Evolutionary conservation across 2,797 vertebrate genomes (phyloP), one percentile per base, ranked within the genome.

Genomic region (Sylvilagus floridanus): DNA sequence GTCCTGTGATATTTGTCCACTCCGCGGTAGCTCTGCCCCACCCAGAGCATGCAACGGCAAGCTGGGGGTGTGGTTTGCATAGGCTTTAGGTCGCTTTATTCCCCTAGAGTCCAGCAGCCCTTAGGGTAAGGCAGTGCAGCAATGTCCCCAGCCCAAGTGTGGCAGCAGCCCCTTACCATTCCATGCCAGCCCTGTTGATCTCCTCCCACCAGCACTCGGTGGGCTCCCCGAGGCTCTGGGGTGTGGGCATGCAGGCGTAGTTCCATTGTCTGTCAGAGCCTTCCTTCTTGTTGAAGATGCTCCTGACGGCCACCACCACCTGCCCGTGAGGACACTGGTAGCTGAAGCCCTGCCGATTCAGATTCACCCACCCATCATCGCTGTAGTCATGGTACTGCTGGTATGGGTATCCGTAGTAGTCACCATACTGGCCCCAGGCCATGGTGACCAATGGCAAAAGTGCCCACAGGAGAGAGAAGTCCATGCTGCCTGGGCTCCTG

Each of bases 121-220:
- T 19, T 16, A 24, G 30, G 0, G 19, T 7, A 21, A 52, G 52
- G 7, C 42, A 9, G 42, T 17, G n/a, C 30, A 19, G 76, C 16
- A 8, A 57, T 13, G 19, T 26, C 12, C 32, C 85, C 82, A 50
- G 42, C 32, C 81, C 28, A 0, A 17, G 10, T 1, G n/a, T 1
- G 17, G 37, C 65, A 22, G 47, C 13, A 9, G 78, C 95, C 10
- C 98, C 99, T 98, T 99, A 99, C 99, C 99, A 99, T 98, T 99
- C 98, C 24, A 99, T 96, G 93, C 99, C 99, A 0, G 99, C 99
- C 77, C 99, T 99, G 98, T 98, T 99, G 98, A 99, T 99, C 97
- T 99, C 99, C 90, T 99, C 99, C 99, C 99, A 99, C 99, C 99
- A 99, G 98, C 99, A 99, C 97, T 99, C 99, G 5, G 98, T 99